Base-by-base conservation (phyloP, 2,113 vertebrate genomes). In the Thymallus thymallus region DNA sequence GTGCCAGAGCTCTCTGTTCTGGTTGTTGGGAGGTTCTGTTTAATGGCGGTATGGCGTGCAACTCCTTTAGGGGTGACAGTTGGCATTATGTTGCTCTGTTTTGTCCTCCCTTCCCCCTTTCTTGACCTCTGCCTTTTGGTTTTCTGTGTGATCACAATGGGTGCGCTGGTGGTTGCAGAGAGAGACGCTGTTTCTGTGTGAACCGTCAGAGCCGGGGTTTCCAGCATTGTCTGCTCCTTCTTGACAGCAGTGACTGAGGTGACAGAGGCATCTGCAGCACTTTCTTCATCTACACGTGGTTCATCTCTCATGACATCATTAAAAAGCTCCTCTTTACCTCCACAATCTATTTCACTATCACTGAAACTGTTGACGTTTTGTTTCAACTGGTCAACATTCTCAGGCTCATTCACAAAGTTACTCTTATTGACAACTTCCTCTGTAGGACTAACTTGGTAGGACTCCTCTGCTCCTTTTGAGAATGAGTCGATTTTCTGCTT, bases 231-330 rank as follows among this genome's bases (percentile, higher is more conserved):
- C 1, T 20, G 61, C 48, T 80, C 81, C 75, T 78, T 82, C 51
- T 76, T 72, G 62, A 69, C 56, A 1, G 14, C 22, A 20, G 1
- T 30, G 71, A 35, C 56, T 35, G 84, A 30, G 5, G 41, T 74
- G 3, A 60, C 41, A 22, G 81, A 77, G 18, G 2, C 79, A 76
- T 48, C 84, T 0, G 82, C 82, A 56, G 76, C 82, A 5, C 71
- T 85, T 6, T 86, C 78, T 20, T 81, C 80, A 14, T 79, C 75
- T 29, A 63, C 23, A 9, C 55, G 76, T 24, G 88, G 88, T 61
- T 91, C 90, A 73, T 92, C 90, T 77, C 87, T 91, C 78, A 94
- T 87, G 79, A 94, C 74, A 13, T 92, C 84, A 41, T 91, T 94
- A 71, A 85, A 91, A 0, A 81, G 74, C 68, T 91, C 82, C 10